phyloP scores from a whole-genome alignment of 2,797 vertebrate genomes.

The Oryzias dopingdopingensis region DNA sequence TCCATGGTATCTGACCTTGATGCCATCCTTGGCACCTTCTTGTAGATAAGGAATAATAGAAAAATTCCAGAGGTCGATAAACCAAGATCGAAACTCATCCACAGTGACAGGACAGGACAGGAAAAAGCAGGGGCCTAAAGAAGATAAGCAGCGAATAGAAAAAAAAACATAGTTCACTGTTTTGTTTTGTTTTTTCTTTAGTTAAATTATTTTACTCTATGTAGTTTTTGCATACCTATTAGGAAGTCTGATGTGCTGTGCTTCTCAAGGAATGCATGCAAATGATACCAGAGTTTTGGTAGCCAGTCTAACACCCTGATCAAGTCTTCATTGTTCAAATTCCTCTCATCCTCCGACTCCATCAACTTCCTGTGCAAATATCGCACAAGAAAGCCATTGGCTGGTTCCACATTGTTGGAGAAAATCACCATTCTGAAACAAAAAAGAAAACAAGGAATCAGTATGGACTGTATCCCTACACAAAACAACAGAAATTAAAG shows the following conservation, averaged over 20 bases:
- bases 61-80: conserved; percentile 98
- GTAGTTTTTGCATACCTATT: conserved; percentile 81
- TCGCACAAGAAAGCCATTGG: conserved; percentile 95
- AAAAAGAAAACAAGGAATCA: not conserved
- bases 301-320: conserved; percentile 95
- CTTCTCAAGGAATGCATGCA: conserved; percentile 97
- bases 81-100: conserved; percentile 96
- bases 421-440: conserved; percentile 93
- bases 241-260: conserved; percentile 99
- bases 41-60: conserved; percentile 98
- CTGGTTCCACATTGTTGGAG: conserved; percentile 97
- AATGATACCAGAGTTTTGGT: conserved; percentile 97
- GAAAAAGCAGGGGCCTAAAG: conserved; percentile 95
- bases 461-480: too few relatives aligned
- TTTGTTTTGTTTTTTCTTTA: not conserved
- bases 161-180: not conserved
- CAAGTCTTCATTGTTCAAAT: conserved; percentile 88
- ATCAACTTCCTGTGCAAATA: conserved; percentile 95
- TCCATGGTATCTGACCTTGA: conserved; percentile 80
- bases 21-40: conserved; percentile 95
- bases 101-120: conserved; percentile 95
- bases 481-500: too few relatives aligned
- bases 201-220: not conserved
- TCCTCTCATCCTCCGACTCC: conserved; percentile 89
- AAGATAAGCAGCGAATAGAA: not conserved